Base-by-base conservation (phyloP, 1,140 invertebrate species). In the Caenorhabditis briggsae region DNA sequence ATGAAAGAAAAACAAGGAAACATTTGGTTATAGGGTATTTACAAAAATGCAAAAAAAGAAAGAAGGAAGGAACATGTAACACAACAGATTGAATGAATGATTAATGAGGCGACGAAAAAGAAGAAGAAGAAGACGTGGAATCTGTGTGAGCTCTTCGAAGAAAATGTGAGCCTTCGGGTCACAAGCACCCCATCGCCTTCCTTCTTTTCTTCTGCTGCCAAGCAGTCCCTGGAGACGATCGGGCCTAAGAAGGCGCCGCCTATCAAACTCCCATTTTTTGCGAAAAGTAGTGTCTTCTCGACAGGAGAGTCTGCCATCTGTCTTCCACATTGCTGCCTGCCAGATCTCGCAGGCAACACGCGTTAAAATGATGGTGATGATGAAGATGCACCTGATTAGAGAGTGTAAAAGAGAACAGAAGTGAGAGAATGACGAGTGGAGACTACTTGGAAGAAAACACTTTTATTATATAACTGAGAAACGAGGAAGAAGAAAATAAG, bases 191-290 rank as follows among this genome's bases (percentile, higher is more conserved):
- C 46, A n/a, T 23, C 46, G 16, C 16, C 50, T 53, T 9, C 50
- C 33, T 46, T 18, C 33, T 46, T 78, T 20, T 14, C n/a, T 61
- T 25, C 23, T 61, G 9, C 9, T 50, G 46, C n/a, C 43, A 78
- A 78, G 70, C 18, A 78, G 70, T 78, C 70, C 70, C 70, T 78
- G 46, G 70, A 78, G 70, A 78, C 70, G 46, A 78, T 11, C n/a
- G 33, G 33, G 33, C n/a, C 70, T 78, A 78, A 78, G 70, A 78
- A 78, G 70, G 70, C 70, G 70, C 70, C 70, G 70, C 70, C 70
- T 78, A 78, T 78, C 70, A 78, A 78, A 78, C 43, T 78, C 70
- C 70, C 70, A 78, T 78, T 78, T 78, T 78, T 46, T 23, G 46
- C 70, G 70, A 78, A 78, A 78, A 78, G 70, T 78, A 78, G 70